Percentiles rank a stretch among this genome's conserved stretches.
These are phyloP conservation scores for Oedothorax gibbosus DNA, from an alignment of 1,140 invertebrate genomes.

Conservation along the genomic window DNA sequence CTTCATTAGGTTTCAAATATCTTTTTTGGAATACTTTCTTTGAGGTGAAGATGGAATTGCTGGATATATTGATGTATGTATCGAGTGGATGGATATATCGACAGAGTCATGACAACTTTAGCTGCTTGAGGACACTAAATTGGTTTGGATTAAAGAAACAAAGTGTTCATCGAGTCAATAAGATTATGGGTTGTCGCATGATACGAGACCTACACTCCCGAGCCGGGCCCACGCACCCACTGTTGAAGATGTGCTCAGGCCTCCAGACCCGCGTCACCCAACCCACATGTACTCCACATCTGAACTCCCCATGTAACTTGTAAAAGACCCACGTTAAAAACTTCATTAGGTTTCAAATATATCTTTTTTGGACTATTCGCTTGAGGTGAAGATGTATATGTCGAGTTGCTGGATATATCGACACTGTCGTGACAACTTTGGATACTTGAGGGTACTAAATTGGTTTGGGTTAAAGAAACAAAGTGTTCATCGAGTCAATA, in stretches of 20 bases:
- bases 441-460: background rate
- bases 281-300: slow-evolving; percentile 44
- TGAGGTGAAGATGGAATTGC: too few species aligned
- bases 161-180: slow-evolving; percentile 77
- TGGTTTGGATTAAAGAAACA: too few species aligned
- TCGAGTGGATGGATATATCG: too few species aligned
- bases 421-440: background rate
- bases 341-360: background rate
- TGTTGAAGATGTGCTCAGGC: slow-evolving; percentile 81
- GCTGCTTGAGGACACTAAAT: background rate
- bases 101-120: background rate
- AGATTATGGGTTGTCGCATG: too few species aligned
- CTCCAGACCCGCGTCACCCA: slow-evolving; percentile 17
- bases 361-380: background rate
- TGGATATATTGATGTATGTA: too few species aligned
- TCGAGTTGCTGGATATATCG: slow-evolving; percentile 8
- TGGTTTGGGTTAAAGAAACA: too few species aligned
- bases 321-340: background rate
- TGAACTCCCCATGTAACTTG: slow-evolving; percentile 41
- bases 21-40: too few species aligned
- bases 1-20: too few species aligned
- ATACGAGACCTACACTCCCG: slow-evolving; percentile 87
- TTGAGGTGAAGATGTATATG: background rate
- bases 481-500: slow-evolving; percentile 76
- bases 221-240: slow-evolving; percentile 87